Evolutionary conservation across 2,888 invertebrate species (phyloP), one percentile per base, ranked within the genome.

Genomic region (Chloromyia formosa): DNA sequence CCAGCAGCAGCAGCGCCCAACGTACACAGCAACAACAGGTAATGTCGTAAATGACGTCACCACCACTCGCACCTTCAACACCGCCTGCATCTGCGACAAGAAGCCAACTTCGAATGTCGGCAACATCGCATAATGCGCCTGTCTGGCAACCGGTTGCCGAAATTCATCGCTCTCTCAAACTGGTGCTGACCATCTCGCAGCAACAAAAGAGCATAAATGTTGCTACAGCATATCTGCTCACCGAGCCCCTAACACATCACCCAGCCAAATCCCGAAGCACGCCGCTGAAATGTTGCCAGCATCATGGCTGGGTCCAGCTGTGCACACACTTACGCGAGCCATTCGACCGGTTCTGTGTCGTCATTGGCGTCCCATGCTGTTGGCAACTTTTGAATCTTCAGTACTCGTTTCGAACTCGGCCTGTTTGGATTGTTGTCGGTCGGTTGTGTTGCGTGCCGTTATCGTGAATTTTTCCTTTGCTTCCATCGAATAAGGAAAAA

Each of bases 321-420:
- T 71, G 68, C 68, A 69, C 35, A 69, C 35, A 69, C 27, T 22
- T n/a, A 27, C 54, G 27, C 40, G 40, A 40, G 27, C 54, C 16
- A 53, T 1, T 16, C 18, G 62, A 62, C 54, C 68, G 53, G 68
- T 16, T 27, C 12, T 56, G 40, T 66, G 14, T 27, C 20, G 45
- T 49, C 49, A 22, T 22, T 45, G 5, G 62, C 42, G 42, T 45
- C 66, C 18, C 45, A 16, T 40, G 62, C 42, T 10, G 62, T 40
- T 62, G 49, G 66, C 66, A 66, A 66, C 66, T 66, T 66, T 66
- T 49, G 66, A 45, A 40, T 56, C 42, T 20, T 71, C 71, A 71
- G 71, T 71, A 53, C 58, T 71, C 71, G 71, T 56, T 35, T 58
- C 71, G 71, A 71, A 71, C 71, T 56, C 71, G 71, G 22, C 56